Evolutionary conservation across 2,113 vertebrate species (phyloP).

Genomic region (Oncorhynchus masou): DNA sequence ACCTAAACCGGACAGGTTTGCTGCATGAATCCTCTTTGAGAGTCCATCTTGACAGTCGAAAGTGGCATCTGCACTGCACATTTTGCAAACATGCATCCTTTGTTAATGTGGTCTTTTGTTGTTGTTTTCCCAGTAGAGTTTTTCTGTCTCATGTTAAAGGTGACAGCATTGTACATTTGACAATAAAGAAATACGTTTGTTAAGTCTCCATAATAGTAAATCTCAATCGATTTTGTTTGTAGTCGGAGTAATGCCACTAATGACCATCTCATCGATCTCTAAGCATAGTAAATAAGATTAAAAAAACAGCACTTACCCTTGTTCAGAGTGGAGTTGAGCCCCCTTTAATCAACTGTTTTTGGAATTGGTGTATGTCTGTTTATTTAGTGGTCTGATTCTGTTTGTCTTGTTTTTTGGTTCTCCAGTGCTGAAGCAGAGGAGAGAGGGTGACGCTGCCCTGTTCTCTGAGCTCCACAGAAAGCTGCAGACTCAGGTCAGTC

Average conservation of each 20-base stretch:
- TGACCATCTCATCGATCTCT: conserved; percentile 41
- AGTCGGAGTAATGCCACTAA: conserved; percentile 39
- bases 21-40: not conserved
- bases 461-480: conserved; percentile 96
- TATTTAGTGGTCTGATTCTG: not conserved
- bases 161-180: not conserved
- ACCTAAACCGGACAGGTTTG: not conserved
- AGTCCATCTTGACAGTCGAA: not conserved
- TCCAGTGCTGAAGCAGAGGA: conserved; percentile 88
- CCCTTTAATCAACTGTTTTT: not conserved
- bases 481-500: conserved; percentile 88
- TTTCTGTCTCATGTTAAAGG: not conserved
- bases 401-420: conserved; percentile 14
- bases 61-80: not conserved
- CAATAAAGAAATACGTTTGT: not conserved
- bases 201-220: conserved; percentile 4
- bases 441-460: conserved; percentile 88
- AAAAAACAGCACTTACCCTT: conserved; percentile 35
- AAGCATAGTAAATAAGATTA: conserved; percentile 9
- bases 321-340: not conserved
- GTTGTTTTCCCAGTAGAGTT: not conserved
- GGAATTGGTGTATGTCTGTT: not conserved
- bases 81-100: not conserved
- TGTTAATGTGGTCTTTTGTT: not conserved
- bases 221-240: conserved; percentile 19